These are phyloP conservation scores for Aromia moschata DNA, from an alignment of 2,888 invertebrate genomes.

Conservation along the genomic window DNA sequence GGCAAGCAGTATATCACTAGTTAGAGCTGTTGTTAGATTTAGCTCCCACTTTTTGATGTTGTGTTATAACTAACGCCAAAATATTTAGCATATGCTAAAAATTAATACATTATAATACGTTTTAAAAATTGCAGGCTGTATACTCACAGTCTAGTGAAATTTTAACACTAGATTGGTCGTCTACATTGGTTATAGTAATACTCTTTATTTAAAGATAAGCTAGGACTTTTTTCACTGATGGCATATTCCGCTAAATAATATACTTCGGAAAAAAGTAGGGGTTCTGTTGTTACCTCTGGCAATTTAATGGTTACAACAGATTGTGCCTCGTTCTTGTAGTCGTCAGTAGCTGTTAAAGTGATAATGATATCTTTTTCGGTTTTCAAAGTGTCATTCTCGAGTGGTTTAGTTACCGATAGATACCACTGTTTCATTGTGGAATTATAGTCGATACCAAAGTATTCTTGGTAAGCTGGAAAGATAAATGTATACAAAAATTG, in stretches of 20 bases:
- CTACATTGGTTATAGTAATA: constrained; percentile 1
- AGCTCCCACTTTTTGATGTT: background rate
- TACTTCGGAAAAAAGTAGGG: constrained; percentile 4
- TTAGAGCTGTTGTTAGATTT: background rate
- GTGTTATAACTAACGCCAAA: constrained; percentile 1
- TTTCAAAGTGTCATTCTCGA: background rate
- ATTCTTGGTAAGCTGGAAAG: constrained; percentile 8
- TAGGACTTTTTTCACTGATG: background rate
- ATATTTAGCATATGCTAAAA: constrained; percentile 2
- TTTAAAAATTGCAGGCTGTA: background rate
- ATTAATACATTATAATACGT: background rate
- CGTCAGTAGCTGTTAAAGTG: constrained; percentile 7
- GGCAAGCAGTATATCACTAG: background rate
- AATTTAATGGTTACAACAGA: constrained; percentile 3
- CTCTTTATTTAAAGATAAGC: background rate
- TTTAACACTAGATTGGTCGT: constrained; percentile 1
- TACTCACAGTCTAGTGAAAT: constrained; percentile 17
- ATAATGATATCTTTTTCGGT: background rate
- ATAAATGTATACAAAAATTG: no score
- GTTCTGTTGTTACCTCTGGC: background rate
- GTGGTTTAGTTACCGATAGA: background rate
- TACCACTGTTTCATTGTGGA: background rate
- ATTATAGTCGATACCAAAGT: background rate
- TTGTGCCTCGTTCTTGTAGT: constrained; percentile 6
- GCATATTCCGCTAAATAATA: constrained; percentile 4